Evolutionary conservation across 2,113 vertebrate species (phyloP).

Genomic region (Proterorhinus semilunaris): DNA sequence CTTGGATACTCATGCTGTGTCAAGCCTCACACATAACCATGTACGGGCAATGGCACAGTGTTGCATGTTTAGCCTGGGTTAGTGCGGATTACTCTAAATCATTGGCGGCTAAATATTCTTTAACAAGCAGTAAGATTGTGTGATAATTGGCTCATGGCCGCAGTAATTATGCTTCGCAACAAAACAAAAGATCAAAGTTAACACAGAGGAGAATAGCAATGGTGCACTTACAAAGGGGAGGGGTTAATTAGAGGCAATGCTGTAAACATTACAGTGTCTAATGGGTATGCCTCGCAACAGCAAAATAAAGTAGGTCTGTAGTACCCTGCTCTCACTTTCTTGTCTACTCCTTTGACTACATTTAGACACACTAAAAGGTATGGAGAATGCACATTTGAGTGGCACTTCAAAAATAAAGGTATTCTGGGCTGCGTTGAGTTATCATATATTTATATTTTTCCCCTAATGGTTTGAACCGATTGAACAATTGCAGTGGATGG

Average conservation of each 20-base stretch:
- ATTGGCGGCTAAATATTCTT: constrained; percentile 43
- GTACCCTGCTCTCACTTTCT: constrained; percentile 11
- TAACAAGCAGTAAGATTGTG: constrained; percentile 30
- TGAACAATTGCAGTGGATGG: no score
- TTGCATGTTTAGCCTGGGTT: constrained; percentile 47
- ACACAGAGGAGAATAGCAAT: constrained; percentile 21
- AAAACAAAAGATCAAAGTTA: constrained; percentile 47
- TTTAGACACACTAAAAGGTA: no score
- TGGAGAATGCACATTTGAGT: no score
- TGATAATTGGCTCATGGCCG: constrained; percentile 36
- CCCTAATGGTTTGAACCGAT: no score
- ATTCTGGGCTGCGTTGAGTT: no score
- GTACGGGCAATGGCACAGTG: constrained; percentile 21
- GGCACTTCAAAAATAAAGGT: no score
- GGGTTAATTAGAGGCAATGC: constrained; percentile 12
- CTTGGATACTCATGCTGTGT: constrained; percentile 47
- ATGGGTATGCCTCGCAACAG: constrained; percentile 7
- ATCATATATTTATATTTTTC: no score
- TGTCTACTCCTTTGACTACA: constrained; percentile 4
- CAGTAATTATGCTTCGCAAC: constrained; percentile 45
- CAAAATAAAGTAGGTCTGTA: constrained; percentile 12
- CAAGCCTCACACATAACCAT: constrained; percentile 52
- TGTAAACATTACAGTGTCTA: constrained; percentile 37
- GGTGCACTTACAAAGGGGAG: constrained; percentile 21
- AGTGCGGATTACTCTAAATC: constrained; percentile 49